These are phyloP conservation scores for Eupithecia insigniata DNA, from an alignment of 2,888 invertebrate species.

Conservation along the genomic window DNA sequence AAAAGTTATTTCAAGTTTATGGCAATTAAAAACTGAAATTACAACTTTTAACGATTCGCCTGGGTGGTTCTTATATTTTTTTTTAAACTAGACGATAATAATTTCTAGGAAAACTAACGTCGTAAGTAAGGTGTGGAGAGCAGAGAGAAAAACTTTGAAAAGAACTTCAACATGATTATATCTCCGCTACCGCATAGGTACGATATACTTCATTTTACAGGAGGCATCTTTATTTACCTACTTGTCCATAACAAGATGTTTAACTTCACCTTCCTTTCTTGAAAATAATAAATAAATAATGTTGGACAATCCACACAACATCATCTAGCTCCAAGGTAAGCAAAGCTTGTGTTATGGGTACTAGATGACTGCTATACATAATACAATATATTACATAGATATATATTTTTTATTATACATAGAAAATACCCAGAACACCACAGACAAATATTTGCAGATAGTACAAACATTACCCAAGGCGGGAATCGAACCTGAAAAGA, in stretches of 20 bases:
- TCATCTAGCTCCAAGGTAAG: no score
- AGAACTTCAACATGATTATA: neutral
- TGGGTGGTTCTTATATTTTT: neutral
- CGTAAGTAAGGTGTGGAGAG: neutral
- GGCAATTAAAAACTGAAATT: slow-evolving; percentile 11
- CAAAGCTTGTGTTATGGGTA: no score
- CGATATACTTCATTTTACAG: neutral
- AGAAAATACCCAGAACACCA: no score
- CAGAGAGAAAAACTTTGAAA: neutral
- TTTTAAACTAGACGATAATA: slow-evolving; percentile 2
- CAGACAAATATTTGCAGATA: no score
- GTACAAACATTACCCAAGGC: no score
- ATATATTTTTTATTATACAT: no score
- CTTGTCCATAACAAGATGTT: neutral
- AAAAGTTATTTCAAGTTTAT: slow-evolving; percentile 4
- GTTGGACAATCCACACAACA: no score
- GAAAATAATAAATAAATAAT: no score
- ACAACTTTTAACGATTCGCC: neutral
- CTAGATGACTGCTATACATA: no score
- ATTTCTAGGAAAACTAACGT: neutral
- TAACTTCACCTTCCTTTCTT: no score
- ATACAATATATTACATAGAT: no score
- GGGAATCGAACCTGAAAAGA: no score
- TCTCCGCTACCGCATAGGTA: neutral
- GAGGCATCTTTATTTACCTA: neutral